Percentiles rank a stretch among this genome's conserved stretches.
Evolutionary conservation across 2,113 vertebrate genomes (phyloP).

Genomic region (Rattus rattus): DNA sequence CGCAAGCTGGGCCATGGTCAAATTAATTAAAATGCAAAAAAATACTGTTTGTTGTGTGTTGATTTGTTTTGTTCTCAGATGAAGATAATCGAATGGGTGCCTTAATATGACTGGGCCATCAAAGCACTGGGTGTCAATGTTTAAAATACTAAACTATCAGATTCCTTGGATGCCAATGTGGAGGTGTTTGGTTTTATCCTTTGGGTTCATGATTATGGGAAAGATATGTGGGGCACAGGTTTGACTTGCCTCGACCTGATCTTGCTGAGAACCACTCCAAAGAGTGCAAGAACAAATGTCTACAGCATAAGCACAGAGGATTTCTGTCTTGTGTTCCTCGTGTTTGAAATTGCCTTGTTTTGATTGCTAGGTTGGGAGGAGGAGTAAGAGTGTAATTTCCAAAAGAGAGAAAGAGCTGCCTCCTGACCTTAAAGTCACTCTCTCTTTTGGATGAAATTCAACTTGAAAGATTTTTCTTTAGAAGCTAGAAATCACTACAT

Average conservation of each 20-base stretch:
- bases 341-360: not conserved
- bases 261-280: not conserved
- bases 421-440: slow-evolving; percentile 29
- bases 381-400: not conserved
- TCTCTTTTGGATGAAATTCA: not conserved
- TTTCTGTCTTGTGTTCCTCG: not conserved
- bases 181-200: slow-evolving; percentile 1
- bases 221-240: not conserved
- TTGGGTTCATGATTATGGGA: not conserved
- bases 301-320: not conserved
- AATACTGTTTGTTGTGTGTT: not conserved
- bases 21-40: slow-evolving; percentile 30
- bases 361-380: not conserved
- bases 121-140: not conserved
- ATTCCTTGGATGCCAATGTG: slow-evolving; percentile 8
- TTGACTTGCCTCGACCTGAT: not conserved
- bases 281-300: not conserved
- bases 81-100: not conserved
- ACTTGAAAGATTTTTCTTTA: slow-evolving; percentile 40
- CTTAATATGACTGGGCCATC: not conserved
- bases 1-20: not conserved
- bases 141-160: not conserved
- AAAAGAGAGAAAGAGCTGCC: not conserved
- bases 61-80: not conserved
- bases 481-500: slow-evolving; percentile 41